Conservation (phyloP, 53 echinoderm and acorn worm species). For the Pentamera pediparva region DNA sequence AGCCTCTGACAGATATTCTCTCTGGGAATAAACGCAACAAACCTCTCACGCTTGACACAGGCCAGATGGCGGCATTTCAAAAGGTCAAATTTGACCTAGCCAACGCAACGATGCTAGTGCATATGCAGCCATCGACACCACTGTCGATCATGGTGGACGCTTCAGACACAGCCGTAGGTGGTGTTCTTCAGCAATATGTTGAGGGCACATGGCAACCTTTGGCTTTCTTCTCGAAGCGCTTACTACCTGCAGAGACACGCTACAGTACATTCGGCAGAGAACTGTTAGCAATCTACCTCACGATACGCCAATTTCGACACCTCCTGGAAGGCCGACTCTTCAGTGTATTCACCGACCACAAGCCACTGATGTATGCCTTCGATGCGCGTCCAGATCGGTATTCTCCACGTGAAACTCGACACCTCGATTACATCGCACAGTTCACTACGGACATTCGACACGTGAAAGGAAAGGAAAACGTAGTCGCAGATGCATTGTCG, state of each 20-base stretch:
- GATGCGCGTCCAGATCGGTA: conserved; percentile 32
- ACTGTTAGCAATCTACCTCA: conserved; percentile 36
- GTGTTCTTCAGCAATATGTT: conserved; percentile 35
- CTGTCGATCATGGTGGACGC: conserved; percentile 28
- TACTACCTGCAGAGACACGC: conserved; percentile 36
- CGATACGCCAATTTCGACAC: conserved; percentile 41
- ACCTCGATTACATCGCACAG: conserved; percentile 51
- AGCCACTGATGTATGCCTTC: conserved; percentile 47
- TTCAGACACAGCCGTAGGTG: conserved; percentile 27
- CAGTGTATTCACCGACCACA: conserved; percentile 29
- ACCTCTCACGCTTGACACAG: neutral
- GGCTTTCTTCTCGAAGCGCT: conserved; percentile 32
- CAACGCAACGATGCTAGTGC: conserved; percentile 7
- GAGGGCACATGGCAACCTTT: conserved; percentile 38
- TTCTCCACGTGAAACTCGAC: conserved; percentile 46
- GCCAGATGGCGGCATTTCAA: neutral
- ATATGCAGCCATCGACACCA: conserved; percentile 10
- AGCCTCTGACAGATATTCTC: conserved; percentile 23
- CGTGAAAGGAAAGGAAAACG: conserved; percentile 38
- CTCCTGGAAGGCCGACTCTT: conserved; percentile 44
- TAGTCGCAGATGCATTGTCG: conserved; percentile 50
- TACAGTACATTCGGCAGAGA: conserved; percentile 47
- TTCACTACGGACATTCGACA: conserved; percentile 43
- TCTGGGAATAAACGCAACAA: neutral
- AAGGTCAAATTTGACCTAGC: conserved; percentile 26